A percentile compares a stretch with the other conserved stretches of the same genome.
Conservation (phyloP, 2,888 invertebrate species). For the Acrobasis consociella region DNA sequence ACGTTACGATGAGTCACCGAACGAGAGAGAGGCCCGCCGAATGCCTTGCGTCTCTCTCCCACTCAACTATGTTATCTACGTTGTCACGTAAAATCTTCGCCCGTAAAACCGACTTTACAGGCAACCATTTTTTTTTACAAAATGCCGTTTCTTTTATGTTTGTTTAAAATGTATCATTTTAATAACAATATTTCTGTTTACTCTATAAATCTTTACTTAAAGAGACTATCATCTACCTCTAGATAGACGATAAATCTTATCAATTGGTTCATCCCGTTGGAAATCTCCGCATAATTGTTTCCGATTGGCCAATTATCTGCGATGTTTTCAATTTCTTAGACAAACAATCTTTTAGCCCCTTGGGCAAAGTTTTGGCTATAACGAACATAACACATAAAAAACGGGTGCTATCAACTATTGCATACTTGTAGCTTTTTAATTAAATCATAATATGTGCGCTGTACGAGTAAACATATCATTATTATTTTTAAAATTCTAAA, state of each 20-base stretch:
- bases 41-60: no score
- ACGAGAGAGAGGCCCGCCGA: no score
- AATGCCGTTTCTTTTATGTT: no score
- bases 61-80: no score
- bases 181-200: background rate
- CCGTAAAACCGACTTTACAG: no score
- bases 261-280: slow-evolving; percentile 7
- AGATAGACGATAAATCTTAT: slow-evolving; percentile 2
- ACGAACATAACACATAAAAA: background rate
- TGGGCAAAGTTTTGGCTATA: slow-evolving; percentile 8
- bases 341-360: slow-evolving; percentile 13
- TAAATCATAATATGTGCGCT: no score
- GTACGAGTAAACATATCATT: background rate
- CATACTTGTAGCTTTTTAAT: background rate
- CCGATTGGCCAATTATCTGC: slow-evolving; percentile 11
- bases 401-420: background rate
- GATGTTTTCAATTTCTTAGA: slow-evolving; percentile 12
- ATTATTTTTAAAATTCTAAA: no score
- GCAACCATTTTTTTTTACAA: no score
- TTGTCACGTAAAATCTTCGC: no score
- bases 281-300: slow-evolving; percentile 11
- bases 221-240: background rate
- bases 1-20: no score
- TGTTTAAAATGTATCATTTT: background rate
- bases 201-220: background rate